Conservation (phyloP, 2,113 vertebrate genomes). For the Cyprinodon variegatus region DNA sequence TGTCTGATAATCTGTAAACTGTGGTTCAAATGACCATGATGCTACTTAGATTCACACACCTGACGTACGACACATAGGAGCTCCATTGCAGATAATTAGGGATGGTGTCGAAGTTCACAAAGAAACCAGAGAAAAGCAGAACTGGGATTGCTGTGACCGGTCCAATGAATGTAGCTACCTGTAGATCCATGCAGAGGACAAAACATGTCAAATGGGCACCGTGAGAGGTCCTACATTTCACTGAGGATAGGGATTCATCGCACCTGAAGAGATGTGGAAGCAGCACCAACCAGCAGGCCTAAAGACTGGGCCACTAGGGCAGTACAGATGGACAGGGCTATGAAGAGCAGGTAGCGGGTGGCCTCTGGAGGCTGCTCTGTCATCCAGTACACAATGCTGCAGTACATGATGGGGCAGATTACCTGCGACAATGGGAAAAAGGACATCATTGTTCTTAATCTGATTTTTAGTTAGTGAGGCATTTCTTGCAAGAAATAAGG, state of each 20-base stretch:
- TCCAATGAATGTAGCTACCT: slow-evolving; percentile 97
- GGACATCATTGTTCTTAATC: no score
- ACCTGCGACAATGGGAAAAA: slow-evolving; percentile 76
- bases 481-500: no score
- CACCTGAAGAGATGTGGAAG: slow-evolving; percentile 93
- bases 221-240: background rate
- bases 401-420: slow-evolving; percentile 93
- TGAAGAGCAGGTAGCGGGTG: slow-evolving; percentile 91
- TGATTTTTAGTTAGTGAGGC: no score
- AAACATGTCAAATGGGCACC: background rate
- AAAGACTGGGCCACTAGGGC: slow-evolving; percentile 95
- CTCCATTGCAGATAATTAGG: slow-evolving; percentile 98
- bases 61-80: slow-evolving; percentile 95
- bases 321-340: slow-evolving; percentile 88
- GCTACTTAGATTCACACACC: slow-evolving; percentile 74
- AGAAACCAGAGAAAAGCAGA: slow-evolving; percentile 98
- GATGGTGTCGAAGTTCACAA: slow-evolving; percentile 98
- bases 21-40: no score
- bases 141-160: slow-evolving; percentile 94
- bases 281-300: slow-evolving; percentile 93
- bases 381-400: slow-evolving; percentile 99
- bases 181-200: slow-evolving; percentile 8
- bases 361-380: slow-evolving; percentile 94
- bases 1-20: no score
- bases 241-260: background rate